phyloP scores from a whole-genome alignment of 2,888 invertebrate genomes.

The Orthosia gracilis region DNA sequence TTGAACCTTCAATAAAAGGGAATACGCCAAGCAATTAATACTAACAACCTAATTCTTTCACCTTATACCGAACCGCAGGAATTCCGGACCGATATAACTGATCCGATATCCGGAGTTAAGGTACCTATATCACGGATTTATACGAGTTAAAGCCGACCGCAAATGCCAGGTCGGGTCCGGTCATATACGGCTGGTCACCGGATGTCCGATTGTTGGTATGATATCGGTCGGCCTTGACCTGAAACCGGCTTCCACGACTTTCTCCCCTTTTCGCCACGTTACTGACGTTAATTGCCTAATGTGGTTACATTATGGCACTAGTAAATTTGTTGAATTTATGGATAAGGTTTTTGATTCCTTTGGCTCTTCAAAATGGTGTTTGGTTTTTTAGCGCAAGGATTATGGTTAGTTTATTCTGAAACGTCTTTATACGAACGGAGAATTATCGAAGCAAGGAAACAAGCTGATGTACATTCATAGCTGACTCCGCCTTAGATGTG shows the following conservation, averaged over 20 bases:
- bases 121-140: slow-evolving; percentile 27
- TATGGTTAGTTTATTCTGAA: too few relatives aligned
- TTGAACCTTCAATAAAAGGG: too few relatives aligned
- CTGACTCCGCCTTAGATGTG: too few relatives aligned
- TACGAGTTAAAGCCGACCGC: slow-evolving; percentile 27
- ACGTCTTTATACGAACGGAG: too few relatives aligned
- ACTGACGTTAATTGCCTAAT: slow-evolving; percentile 18
- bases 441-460: too few relatives aligned
- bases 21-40: neutral
- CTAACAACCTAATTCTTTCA: slow-evolving; percentile 14
- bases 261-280: neutral
- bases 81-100: slow-evolving; percentile 22
- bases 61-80: slow-evolving; percentile 11
- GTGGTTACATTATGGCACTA: neutral
- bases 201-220: slow-evolving; percentile 38
- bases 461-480: too few relatives aligned
- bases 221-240: slow-evolving; percentile 40
- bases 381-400: too few relatives aligned
- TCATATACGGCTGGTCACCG: slow-evolving; percentile 8
- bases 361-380: too few relatives aligned
- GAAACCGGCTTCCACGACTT: neutral
- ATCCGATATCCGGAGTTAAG: slow-evolving; percentile 39
- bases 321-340: neutral
- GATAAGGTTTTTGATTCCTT: neutral
- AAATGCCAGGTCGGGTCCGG: slow-evolving; percentile 35